A percentile compares a stretch with the other conserved stretches of the same genome.
phyloP scores from a whole-genome alignment of 2,888 invertebrate species.

The Lysandra bellargus region DNA sequence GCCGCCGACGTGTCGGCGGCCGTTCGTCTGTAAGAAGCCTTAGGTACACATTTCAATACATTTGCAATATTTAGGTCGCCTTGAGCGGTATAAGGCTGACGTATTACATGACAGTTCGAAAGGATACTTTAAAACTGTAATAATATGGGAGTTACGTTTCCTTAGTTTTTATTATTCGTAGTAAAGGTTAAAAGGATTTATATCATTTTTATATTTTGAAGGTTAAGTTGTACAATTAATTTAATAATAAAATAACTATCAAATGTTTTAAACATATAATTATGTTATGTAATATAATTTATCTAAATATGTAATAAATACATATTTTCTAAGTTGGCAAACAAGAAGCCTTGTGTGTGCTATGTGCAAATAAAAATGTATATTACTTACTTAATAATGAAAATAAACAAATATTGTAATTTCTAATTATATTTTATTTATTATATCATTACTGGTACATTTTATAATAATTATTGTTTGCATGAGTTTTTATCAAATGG shows the following conservation, averaged over 20 bases:
- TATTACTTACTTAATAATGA: background rate
- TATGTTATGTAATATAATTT: background rate
- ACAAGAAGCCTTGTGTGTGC: background rate
- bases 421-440: slow-evolving; percentile 10
- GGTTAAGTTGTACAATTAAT: background rate
- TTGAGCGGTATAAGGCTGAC: too few species aligned
- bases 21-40: too few species aligned
- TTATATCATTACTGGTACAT: slow-evolving; percentile 11
- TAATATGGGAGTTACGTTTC: too few species aligned
- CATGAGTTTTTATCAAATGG: background rate
- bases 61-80: too few species aligned
- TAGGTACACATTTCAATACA: too few species aligned
- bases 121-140: too few species aligned
- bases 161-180: too few species aligned
- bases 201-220: background rate
- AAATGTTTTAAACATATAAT: background rate
- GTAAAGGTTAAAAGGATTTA: background rate
- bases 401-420: background rate
- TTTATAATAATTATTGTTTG: background rate
- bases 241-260: background rate
- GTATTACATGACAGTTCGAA: too few species aligned
- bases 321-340: background rate
- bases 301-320: background rate
- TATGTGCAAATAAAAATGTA: background rate
- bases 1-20: too few species aligned